phyloP scores from a whole-genome alignment of 2,113 vertebrate genomes.

The Gavialis gangeticus region DNA sequence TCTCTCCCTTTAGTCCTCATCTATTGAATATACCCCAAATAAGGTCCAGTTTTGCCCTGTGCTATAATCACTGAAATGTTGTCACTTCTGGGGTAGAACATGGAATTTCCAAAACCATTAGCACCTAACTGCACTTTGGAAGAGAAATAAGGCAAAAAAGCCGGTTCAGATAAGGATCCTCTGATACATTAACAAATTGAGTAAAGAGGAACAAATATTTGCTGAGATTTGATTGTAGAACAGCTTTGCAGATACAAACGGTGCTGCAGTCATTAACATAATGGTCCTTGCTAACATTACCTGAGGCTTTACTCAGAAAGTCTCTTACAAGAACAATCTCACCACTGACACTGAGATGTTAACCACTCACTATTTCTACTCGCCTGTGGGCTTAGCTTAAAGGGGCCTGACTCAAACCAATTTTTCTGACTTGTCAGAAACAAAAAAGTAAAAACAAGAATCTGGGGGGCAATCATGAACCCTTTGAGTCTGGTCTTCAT shows the following conservation, averaged over 20 bases:
- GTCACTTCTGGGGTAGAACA: not conserved
- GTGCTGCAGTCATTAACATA: not conserved
- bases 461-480: not conserved
- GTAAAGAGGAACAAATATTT: not conserved
- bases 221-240: not conserved
- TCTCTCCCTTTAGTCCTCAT: not conserved
- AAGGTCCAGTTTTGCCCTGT: not conserved
- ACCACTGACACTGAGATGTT: not conserved
- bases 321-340: not conserved
- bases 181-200: not conserved
- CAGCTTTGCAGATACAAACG: not conserved
- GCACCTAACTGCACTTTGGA: not conserved
- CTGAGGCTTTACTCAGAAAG: not conserved
- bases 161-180: not conserved
- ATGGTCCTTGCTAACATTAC: not conserved
- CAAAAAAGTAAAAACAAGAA: not conserved
- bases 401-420: not conserved
- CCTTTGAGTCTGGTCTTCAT: not conserved
- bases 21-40: not conserved
- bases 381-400: not conserved
- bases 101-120: not conserved
- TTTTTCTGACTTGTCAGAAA: not conserved
- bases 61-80: not conserved
- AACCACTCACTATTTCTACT: not conserved
- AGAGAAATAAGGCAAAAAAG: not conserved